A percentile compares a stretch with the other conserved stretches of the same genome.
Conservation (phyloP, 2,113 vertebrate species). For the Sander vitreus region DNA sequence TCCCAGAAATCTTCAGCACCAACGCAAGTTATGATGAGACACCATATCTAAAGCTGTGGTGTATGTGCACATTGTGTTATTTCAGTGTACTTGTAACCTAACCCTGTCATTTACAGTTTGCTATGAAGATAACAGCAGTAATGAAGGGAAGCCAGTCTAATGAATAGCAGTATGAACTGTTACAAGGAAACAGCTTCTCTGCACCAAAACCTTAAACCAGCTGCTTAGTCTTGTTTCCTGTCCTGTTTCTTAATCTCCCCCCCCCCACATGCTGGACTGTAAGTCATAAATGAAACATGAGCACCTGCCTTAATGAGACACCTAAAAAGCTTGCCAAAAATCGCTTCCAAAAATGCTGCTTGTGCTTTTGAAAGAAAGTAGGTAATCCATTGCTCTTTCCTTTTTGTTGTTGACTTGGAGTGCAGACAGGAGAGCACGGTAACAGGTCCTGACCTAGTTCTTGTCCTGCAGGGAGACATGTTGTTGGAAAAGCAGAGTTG, state of each 20-base stretch:
- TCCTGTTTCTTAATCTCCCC: neutral
- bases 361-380: slow-evolving; percentile 30
- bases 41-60: neutral
- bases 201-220: slow-evolving; percentile 15
- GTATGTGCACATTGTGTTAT: neutral
- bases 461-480: neutral
- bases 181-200: slow-evolving; percentile 28
- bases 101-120: neutral
- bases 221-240: neutral
- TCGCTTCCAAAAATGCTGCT: neutral
- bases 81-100: neutral
- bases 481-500: neutral
- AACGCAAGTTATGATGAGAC: neutral
- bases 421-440: neutral
- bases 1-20: slow-evolving; percentile 11
- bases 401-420: slow-evolving; percentile 2
- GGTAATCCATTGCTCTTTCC: neutral
- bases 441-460: slow-evolving; percentile 6
- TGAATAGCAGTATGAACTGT: slow-evolving; percentile 11
- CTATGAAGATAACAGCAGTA: neutral
- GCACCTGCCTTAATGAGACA: neutral
- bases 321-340: no score
- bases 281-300: slow-evolving; percentile 27
- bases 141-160: neutral
- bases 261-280: neutral